Percentiles rank a stretch among this genome's conserved stretches.
These are phyloP conservation scores for Salvelinus namaycush DNA, from an alignment of 2,113 vertebrate species.

Conservation along the genomic window DNA sequence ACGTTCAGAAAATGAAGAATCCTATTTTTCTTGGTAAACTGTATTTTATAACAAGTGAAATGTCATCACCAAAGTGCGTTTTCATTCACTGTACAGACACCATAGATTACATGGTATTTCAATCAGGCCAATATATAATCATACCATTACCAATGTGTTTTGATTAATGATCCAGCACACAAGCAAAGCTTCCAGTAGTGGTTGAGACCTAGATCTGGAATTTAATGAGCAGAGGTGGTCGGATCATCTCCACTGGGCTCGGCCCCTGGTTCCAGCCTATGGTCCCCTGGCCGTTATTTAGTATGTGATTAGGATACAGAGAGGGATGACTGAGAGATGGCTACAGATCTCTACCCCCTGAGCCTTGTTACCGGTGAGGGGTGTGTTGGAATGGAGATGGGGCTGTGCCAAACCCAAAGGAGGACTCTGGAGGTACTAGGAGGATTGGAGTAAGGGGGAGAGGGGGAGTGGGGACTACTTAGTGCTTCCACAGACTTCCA, in stretches of 20 bases:
- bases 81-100: too few species aligned
- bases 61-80: too few species aligned
- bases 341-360: conserved; percentile 7
- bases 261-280: neutral
- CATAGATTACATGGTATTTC: too few species aligned
- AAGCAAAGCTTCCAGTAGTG: too few species aligned
- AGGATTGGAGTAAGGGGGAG: conserved; percentile 27
- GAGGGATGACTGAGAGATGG: neutral
- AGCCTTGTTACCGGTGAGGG: conserved; percentile 18
- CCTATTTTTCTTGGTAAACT: too few species aligned
- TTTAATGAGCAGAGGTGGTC: neutral
- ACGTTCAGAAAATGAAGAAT: too few species aligned
- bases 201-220: neutral
- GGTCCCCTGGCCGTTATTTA: neutral
- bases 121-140: too few species aligned
- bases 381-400: conserved; percentile 20
- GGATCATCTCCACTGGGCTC: conserved; percentile 23
- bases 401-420: conserved; percentile 15
- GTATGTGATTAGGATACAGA: neutral
- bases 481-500: conserved; percentile 17
- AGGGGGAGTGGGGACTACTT: conserved; percentile 14
- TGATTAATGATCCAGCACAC: too few species aligned
- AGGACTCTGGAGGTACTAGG: conserved; percentile 37
- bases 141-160: too few species aligned
- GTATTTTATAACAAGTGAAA: too few species aligned